Evolutionary conservation across 1,140 invertebrate genomes (phyloP).

Genomic region (Leptinotarsa defecta): DNA sequence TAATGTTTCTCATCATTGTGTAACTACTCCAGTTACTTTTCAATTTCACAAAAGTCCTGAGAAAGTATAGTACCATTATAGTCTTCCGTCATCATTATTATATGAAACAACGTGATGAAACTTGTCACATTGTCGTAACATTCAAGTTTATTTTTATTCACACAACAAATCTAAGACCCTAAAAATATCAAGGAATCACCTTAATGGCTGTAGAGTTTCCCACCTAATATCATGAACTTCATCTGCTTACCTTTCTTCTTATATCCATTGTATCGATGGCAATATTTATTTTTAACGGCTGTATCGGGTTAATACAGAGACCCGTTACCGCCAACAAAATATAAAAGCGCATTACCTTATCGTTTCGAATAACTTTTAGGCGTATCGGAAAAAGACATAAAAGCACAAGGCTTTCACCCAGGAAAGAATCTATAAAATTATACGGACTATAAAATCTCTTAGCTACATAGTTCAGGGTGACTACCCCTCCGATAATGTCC

Average conservation of each 20-base stretch:
- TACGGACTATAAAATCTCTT: constrained; percentile 16
- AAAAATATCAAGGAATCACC: no score
- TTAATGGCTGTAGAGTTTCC: no score
- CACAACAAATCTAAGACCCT: no score
- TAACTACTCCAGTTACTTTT: no score
- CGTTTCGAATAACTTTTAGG: neutral
- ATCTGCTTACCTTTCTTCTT: neutral
- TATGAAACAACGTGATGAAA: no score
- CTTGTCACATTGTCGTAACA: no score
- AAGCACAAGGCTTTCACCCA: constrained; percentile 10
- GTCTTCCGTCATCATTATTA: no score
- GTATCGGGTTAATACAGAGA: constrained; percentile 2
- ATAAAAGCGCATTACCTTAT: constrained; percentile 8
- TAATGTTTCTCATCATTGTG: no score
- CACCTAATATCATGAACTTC: neutral
- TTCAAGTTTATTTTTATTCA: no score
- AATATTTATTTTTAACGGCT: constrained; percentile 1
- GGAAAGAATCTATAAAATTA: constrained; percentile 18
- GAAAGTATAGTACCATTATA: no score
- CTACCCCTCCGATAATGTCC: constrained; percentile 1
- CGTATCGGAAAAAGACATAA: constrained; percentile 15
- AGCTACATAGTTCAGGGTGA: constrained; percentile 12
- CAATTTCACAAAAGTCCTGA: no score
- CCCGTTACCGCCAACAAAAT: constrained; percentile 4
- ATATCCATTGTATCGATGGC: neutral